These are phyloP conservation scores for Pterocles orientalis DNA, from an alignment of 2,113 vertebrate species.

Conservation along the genomic window DNA sequence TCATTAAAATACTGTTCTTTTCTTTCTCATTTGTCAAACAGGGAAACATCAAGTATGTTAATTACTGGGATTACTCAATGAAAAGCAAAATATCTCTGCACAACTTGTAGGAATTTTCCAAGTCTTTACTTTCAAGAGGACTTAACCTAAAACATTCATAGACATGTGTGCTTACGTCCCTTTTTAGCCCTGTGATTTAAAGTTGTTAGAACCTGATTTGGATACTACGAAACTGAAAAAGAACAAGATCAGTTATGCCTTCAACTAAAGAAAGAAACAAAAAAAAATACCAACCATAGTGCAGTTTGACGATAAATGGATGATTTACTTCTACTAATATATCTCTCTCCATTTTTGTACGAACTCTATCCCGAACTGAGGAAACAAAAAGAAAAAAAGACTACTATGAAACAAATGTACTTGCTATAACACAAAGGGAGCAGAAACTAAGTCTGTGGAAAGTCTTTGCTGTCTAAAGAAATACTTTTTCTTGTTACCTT, in stretches of 20 bases:
- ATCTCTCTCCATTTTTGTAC: slow-evolving; percentile 98
- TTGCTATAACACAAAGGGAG: not conserved
- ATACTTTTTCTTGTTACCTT: not conserved
- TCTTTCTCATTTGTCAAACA: not conserved
- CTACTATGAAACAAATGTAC: not conserved
- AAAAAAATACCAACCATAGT: slow-evolving; percentile 88
- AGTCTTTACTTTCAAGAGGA: not conserved
- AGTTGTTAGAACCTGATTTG: not conserved
- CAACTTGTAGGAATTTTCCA: not conserved
- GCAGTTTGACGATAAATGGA: slow-evolving; percentile 98
- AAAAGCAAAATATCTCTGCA: not conserved
- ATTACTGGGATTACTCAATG: not conserved
- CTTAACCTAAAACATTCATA: not conserved
- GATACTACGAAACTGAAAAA: not conserved
- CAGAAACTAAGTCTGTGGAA: not conserved
- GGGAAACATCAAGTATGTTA: not conserved
- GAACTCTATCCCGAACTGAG: slow-evolving; percentile 94
- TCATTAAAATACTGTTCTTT: not conserved
- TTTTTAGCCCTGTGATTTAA: not conserved
- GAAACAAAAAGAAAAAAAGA: not conserved
- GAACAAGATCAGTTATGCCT: not conserved
- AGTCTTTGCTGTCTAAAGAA: not conserved
- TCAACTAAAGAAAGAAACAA: not conserved
- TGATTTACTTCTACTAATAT: slow-evolving; percentile 98
- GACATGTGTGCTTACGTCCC: accelerated